Percentiles rank a stretch among this genome's conserved stretches.
Conservation (phyloP, 1,140 invertebrate species). For the Drosophila quadrilineata region DNA sequence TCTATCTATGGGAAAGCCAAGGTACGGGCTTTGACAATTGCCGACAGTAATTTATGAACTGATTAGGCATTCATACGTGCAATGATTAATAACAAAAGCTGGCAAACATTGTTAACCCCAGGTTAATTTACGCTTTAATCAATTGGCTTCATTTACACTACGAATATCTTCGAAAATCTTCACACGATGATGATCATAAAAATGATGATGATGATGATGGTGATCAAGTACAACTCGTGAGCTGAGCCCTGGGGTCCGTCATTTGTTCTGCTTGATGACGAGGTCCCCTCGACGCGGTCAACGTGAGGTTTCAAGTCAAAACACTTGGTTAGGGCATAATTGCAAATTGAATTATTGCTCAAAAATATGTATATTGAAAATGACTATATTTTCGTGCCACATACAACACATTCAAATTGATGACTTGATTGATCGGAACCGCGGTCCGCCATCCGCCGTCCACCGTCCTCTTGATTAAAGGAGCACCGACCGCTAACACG, state of each 20-base stretch:
- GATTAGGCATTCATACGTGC: conserved; percentile 76
- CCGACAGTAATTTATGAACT: conserved; percentile 69
- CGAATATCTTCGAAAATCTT: too few relatives aligned
- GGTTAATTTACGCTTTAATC: conserved; percentile 80
- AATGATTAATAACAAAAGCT: conserved; percentile 76
- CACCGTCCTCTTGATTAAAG: conserved; percentile 78
- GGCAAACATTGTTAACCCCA: conserved; percentile 76
- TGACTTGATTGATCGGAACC: conserved; percentile 75
- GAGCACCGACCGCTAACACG: conserved; percentile 58
- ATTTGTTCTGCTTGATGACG: conserved; percentile 73
- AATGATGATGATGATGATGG: too few relatives aligned
- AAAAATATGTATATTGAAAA: conserved; percentile 76
- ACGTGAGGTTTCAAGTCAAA: conserved; percentile 59
- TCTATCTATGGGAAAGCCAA: conserved; percentile 62
- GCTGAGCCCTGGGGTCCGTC: conserved; percentile 49
- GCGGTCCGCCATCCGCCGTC: too few relatives aligned
- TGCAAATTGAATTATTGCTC: conserved; percentile 79
- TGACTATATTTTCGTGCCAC: conserved; percentile 77
- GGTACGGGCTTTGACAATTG: conserved; percentile 52
- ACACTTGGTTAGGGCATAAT: conserved; percentile 76
- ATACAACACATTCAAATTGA: conserved; percentile 79
- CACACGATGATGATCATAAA: too few relatives aligned
- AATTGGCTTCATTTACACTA: conserved; percentile 79
- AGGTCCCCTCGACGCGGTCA: conserved; percentile 29
- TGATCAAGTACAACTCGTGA: conserved; percentile 50